Evolutionary conservation across 2,113 vertebrate species (phyloP).

Genomic region (Pseudopipra pipra): DNA sequence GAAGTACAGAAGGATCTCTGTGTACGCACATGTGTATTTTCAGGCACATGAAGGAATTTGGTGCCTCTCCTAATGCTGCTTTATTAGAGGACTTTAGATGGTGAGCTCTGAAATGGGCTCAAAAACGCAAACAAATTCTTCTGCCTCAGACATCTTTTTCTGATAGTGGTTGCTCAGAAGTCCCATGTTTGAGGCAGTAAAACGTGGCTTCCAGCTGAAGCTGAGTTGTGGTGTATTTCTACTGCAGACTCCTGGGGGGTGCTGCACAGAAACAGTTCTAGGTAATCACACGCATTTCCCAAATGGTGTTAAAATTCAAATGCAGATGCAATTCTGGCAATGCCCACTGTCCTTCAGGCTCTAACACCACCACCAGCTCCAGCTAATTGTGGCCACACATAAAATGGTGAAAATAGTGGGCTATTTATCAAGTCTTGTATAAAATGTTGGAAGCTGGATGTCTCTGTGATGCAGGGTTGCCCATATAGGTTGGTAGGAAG

Average conservation of each 20-base stretch:
- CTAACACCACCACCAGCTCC: not conserved
- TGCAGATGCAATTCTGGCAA: not conserved
- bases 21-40: not conserved
- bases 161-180: not conserved
- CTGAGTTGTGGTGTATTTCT: not conserved
- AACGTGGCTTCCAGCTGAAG: not conserved
- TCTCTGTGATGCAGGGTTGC: not conserved
- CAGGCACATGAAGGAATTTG: not conserved
- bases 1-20: not conserved
- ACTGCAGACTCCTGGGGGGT: not conserved
- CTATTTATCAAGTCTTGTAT: too few relatives aligned
- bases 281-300: not conserved
- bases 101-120: not conserved
- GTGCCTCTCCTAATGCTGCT: not conserved
- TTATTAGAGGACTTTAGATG: not conserved
- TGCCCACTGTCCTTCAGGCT: not conserved
- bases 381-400: not conserved
- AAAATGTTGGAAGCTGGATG: not conserved
- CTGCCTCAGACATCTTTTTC: not conserved
- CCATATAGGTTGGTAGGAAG: not conserved
- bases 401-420: not conserved
- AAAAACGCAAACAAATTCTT: not conserved
- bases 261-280: not conserved
- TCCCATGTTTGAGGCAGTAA: not conserved
- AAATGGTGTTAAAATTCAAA: not conserved